Percentiles rank a stretch among this genome's conserved stretches.
phyloP scores from a whole-genome alignment of 2,888 invertebrate species.

The Julus scandinavius region DNA sequence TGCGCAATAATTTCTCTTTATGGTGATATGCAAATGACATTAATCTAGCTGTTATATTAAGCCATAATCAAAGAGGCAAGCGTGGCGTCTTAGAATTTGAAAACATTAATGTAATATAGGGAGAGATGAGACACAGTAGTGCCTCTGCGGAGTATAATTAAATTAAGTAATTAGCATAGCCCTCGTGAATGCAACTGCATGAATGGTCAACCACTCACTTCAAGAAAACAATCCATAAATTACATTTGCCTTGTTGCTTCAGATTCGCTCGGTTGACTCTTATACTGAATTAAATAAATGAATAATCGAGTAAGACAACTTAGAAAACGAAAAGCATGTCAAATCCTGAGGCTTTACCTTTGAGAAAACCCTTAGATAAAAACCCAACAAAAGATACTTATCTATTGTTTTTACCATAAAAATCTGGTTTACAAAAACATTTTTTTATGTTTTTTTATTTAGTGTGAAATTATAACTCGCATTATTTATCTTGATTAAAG shows the following conservation, averaged over 20 bases:
- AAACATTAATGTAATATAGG: background rate
- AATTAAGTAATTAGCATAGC: conserved; percentile 50
- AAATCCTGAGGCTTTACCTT: background rate
- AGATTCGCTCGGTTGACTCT: conserved; percentile 24
- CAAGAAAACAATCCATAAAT: conserved; percentile 35
- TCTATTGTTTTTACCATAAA: background rate
- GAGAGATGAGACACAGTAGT: conserved; percentile 7
- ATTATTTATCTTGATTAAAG: conserved; percentile 35
- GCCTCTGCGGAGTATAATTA: conserved; percentile 42
- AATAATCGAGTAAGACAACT: conserved; percentile 34
- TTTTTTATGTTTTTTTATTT: background rate
- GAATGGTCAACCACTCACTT: conserved; percentile 49
- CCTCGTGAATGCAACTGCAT: conserved; percentile 44
- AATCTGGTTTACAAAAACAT: background rate
- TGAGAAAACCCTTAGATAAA: too few species aligned
- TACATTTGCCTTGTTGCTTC: conserved; percentile 47
- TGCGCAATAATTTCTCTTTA: background rate
- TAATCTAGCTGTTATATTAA: background rate
- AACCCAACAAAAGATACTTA: background rate
- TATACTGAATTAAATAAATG: conserved; percentile 42
- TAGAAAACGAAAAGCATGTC: background rate
- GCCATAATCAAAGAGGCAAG: background rate
- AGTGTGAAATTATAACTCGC: background rate
- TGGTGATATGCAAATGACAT: background rate
- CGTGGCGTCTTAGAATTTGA: background rate